phyloP scores from a whole-genome alignment of 1,140 invertebrate genomes.

The Drosophila saltans region DNA sequence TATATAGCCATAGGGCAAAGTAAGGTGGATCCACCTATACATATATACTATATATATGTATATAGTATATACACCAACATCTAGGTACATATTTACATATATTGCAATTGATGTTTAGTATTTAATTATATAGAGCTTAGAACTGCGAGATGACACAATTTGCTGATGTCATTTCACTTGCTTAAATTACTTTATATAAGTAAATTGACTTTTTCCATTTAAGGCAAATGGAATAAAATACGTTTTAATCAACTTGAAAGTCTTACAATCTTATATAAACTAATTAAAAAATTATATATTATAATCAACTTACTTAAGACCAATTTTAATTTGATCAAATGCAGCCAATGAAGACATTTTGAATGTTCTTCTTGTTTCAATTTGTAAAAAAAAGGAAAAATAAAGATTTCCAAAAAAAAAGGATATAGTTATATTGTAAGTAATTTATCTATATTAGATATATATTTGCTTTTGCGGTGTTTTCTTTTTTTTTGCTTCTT shows the following conservation, averaged over 20 bases:
- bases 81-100: not conserved
- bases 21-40: constrained; percentile 24
- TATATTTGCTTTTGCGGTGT: not conserved
- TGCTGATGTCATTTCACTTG: constrained; percentile 42
- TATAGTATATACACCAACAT: too few relatives aligned
- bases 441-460: constrained; percentile 22
- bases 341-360: constrained; percentile 81
- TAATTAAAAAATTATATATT: constrained; percentile 11
- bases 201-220: not conserved
- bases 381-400: constrained; percentile 26
- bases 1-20: not conserved
- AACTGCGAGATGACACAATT: constrained; percentile 32
- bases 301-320: constrained; percentile 73
- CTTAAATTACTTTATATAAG: not conserved
- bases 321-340: constrained; percentile 80
- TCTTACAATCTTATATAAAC: constrained; percentile 16
- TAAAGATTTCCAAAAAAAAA: constrained; percentile 1
- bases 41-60: constrained; percentile 34
- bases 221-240: constrained; percentile 1
- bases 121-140: constrained; percentile 23
- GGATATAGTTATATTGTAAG: constrained; percentile 2
- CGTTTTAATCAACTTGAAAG: not conserved
- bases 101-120: constrained; percentile 1
- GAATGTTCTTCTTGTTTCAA: constrained; percentile 15
- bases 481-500: constrained; percentile 22